Base-by-base conservation (phyloP, 2,888 invertebrate species). In the Sinodicranocentrus sp. region DNA sequence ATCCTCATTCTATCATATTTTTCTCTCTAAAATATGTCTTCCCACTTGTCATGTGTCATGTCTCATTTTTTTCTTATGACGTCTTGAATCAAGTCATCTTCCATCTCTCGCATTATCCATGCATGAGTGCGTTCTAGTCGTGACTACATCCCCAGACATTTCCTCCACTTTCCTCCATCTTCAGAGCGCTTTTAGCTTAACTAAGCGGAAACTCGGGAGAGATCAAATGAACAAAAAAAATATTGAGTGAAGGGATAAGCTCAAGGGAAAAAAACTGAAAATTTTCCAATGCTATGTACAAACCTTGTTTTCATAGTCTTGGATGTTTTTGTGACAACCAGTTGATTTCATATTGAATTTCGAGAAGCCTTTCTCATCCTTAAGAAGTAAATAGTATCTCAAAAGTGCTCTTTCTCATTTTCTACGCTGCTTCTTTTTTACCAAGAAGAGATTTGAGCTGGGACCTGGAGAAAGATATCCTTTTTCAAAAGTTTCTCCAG, bases 291-390 rank as follows among this genome's bases (percentile, higher is more conserved):
- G 10, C 3, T 17, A 44, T 44, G 44, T 44, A 1, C 44, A 44
- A 48, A n/a, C n/a, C 15, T n/a, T 17, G 48, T 57, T 57, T 3
- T 57, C 21, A 21, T 19, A 19, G 17, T 57, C 17, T 52, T 57
- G 57, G 10, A 21, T 19, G 21, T 57, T 57, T 19, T 57, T 57
- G 19, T 21, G 57, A 57, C 57, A 68, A 68, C 52, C 25, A 70
- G 70, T 70, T 48, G 52, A 48, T 70, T 65, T 65, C n/a, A 39
- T 65, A 65, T 65, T 65, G 65, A 65, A 65, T 65, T 65, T 39
- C 65, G 48, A 48, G 48, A 17, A 48, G 59, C 21, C 5, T 23
- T 21, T 59, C 21, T 21, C 19, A 13, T 52, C 54, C n/a, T 17
- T 52, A 15, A 43, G 13, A 43, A 43, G 13, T 52, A n/a, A 52